phyloP scores from a whole-genome alignment of 2,797 vertebrate genomes.

The Rhinophrynus dorsalis region DNA sequence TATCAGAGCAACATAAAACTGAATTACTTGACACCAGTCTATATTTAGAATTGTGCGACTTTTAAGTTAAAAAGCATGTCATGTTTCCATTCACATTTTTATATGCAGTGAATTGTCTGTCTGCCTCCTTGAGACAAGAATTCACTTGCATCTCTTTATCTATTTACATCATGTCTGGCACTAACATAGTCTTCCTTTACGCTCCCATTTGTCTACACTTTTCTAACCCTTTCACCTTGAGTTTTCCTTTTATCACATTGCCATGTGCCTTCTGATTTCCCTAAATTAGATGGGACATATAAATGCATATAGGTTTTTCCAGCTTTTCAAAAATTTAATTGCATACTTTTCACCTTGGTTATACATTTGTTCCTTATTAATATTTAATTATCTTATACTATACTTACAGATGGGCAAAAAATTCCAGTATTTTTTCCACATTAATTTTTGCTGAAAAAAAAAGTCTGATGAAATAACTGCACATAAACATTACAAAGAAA shows the following conservation, averaged over 20 bases:
- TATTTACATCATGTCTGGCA: neutral
- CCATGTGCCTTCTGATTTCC: neutral
- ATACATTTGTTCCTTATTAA: neutral
- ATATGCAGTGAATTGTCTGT: neutral
- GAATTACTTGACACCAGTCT: no score
- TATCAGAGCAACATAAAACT: no score
- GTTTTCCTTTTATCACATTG: neutral
- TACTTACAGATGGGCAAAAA: no score
- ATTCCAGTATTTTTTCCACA: no score
- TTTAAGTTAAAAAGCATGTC: no score
- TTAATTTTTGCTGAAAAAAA: no score
- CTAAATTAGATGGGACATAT: neutral
- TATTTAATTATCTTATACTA: no score
- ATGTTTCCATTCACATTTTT: no score
- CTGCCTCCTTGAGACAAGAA: neutral
- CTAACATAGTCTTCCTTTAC: neutral
- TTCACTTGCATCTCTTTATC: slow-evolving; percentile 1
- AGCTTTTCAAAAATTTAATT: neutral
- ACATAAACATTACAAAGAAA: no score
- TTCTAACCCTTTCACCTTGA: neutral
- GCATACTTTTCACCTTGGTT: neutral
- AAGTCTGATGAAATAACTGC: no score
- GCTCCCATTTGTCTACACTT: neutral
- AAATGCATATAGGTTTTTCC: neutral
- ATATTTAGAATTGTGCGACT: no score